Evolutionary conservation across 92 coral and sea anemone species (phyloP).

Genomic region (Nematostella vectensis): DNA sequence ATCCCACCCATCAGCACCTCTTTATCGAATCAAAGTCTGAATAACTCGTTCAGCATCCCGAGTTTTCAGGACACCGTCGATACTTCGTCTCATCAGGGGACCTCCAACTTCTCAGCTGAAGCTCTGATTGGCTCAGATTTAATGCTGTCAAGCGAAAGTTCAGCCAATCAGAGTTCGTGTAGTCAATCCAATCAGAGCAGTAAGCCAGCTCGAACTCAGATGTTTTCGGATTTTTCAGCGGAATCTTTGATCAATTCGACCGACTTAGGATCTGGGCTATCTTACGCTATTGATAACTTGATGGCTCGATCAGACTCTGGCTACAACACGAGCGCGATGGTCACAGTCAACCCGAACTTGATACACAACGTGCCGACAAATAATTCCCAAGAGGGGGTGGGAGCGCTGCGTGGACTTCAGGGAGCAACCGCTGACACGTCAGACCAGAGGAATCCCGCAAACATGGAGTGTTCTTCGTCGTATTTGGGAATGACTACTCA

Average conservation of each 20-base stretch:
- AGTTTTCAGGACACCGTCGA: conserved; percentile 45
- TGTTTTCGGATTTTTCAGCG: conserved; percentile 81
- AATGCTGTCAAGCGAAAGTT: conserved; percentile 21
- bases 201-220: conserved; percentile 43
- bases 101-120: conserved; percentile 77
- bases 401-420: not conserved
- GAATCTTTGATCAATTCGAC: conserved; percentile 68
- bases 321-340: conserved; percentile 67
- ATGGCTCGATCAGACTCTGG: conserved; percentile 62
- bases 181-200: conserved; percentile 43
- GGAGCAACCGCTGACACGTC: not conserved
- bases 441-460: not conserved
- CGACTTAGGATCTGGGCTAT: conserved; percentile 63
- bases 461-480: not conserved
- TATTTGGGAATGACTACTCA: not conserved
- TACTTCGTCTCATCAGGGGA: conserved; percentile 36
- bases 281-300: conserved; percentile 81
- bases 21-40: conserved; percentile 15
- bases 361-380: conserved; percentile 47
- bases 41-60: conserved; percentile 25
- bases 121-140: conserved; percentile 68
- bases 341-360: conserved; percentile 73
- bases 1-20: conserved; percentile 46
- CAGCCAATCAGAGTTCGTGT: conserved; percentile 14
- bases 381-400: conserved; percentile 10